Percentiles rank a stretch among this genome's conserved stretches.
These are phyloP conservation scores for Colaptes auratus DNA, from an alignment of 2,113 vertebrate species.

Conservation along the genomic window DNA sequence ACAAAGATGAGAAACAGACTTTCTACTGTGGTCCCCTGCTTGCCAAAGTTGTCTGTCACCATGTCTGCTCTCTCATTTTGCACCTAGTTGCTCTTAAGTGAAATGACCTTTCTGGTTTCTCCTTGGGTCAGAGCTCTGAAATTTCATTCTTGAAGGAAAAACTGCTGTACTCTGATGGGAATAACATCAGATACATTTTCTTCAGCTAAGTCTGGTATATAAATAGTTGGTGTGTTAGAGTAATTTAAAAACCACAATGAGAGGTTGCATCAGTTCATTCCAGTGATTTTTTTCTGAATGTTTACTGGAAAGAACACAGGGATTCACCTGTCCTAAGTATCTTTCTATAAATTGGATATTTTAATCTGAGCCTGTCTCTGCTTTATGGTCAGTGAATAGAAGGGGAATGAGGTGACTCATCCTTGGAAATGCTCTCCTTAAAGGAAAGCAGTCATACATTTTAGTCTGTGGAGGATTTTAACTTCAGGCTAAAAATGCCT, in stretches of 20 bases:
- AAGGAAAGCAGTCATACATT: not conserved
- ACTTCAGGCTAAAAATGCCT: not conserved
- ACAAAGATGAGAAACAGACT: not conserved
- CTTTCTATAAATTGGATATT: not conserved
- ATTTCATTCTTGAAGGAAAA: slow-evolving; percentile 32
- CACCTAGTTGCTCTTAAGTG: not conserved
- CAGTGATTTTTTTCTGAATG: not conserved
- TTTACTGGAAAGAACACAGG: slow-evolving; percentile 10
- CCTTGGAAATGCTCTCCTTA: not conserved
- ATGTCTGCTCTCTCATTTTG: not conserved
- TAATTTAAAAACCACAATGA: not conserved
- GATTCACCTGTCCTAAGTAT: slow-evolving; percentile 31
- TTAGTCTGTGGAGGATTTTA: not conserved
- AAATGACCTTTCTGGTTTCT: not conserved
- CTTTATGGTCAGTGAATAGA: not conserved
- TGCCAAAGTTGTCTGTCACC: not conserved
- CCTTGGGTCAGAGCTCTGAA: not conserved
- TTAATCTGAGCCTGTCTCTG: not conserved
- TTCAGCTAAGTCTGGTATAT: slow-evolving; percentile 7
- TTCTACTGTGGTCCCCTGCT: not conserved
- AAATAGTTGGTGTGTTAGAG: not conserved
- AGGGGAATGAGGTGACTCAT: slow-evolving; percentile 13
- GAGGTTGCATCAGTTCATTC: not conserved
- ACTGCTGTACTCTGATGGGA: not conserved
- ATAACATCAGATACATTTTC: slow-evolving; percentile 10